Percentiles rank a stretch among this genome's conserved stretches.
These are phyloP conservation scores for Diabrotica virgifera DNA, from an alignment of 1,140 invertebrate species.

Conservation along the genomic window DNA sequence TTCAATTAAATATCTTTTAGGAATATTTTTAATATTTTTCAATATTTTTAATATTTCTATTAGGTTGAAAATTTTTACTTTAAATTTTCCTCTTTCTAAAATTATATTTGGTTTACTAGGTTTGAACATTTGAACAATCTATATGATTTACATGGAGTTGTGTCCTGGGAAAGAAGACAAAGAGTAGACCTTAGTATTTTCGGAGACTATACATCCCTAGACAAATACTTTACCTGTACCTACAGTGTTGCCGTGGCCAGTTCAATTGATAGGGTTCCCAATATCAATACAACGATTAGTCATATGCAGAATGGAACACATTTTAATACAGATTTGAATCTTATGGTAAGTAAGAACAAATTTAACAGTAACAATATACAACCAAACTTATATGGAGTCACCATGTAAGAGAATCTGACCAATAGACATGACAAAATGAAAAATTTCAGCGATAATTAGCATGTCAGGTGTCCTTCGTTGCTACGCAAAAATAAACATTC, in stretches of 20 bases:
- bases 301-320: constrained; percentile 53
- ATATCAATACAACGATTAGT: constrained; percentile 53
- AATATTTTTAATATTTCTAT: too few relatives aligned
- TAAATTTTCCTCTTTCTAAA: too few relatives aligned
- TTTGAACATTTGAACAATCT: constrained; percentile 47
- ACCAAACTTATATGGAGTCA: too few relatives aligned
- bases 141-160: constrained; percentile 47
- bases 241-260: constrained; percentile 56
- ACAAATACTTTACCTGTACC: constrained; percentile 48
- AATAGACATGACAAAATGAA: too few relatives aligned
- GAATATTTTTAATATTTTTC: too few relatives aligned
- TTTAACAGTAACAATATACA: background rate
- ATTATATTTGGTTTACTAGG: constrained; percentile 32
- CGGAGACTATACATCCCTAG: constrained; percentile 47
- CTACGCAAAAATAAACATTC: too few relatives aligned
- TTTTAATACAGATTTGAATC: constrained; percentile 52
- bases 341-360: constrained; percentile 43
- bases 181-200: constrained; percentile 53
- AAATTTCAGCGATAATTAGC: too few relatives aligned
- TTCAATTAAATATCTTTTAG: too few relatives aligned
- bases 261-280: constrained; percentile 56
- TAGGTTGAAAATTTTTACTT: too few relatives aligned
- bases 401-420: too few relatives aligned
- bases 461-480: too few relatives aligned
- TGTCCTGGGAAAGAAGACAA: constrained; percentile 60